These are phyloP conservation scores for Parascotia fuliginaria DNA, from an alignment of 2,888 invertebrate species.

Conservation along the genomic window DNA sequence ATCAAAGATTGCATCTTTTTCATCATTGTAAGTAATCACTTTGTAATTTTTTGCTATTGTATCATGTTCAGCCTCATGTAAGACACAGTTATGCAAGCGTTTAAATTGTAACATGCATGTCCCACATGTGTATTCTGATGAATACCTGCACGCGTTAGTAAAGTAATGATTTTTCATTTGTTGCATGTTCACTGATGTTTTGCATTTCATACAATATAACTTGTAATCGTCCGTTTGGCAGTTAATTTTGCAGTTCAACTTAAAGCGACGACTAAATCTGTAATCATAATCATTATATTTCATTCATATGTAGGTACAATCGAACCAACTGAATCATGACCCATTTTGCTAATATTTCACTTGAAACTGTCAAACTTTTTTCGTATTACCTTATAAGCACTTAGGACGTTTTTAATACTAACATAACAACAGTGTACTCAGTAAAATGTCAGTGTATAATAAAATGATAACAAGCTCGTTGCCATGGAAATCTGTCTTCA, in stretches of 20 bases:
- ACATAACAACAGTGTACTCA: no score
- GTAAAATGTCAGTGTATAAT: no score
- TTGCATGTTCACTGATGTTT: constrained; percentile 1
- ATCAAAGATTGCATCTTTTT: constrained; percentile 24
- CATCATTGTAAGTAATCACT: constrained; percentile 29
- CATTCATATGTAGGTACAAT: no score
- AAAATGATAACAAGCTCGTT: no score
- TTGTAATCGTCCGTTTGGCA: background rate
- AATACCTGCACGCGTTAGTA: background rate
- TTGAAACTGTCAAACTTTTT: no score
- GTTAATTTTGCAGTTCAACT: constrained; percentile 5
- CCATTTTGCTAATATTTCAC: no score
- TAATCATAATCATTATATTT: background rate
- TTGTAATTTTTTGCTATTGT: background rate
- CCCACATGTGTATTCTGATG: constrained; percentile 5
- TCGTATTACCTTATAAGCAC: no score
- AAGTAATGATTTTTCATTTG: constrained; percentile 8
- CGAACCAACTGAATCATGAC: no score
- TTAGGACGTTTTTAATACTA: no score
- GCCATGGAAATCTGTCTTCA: no score
- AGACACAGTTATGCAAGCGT: background rate
- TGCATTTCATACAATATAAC: constrained; percentile 9
- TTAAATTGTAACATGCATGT: constrained; percentile 3
- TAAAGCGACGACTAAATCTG: constrained; percentile 11
- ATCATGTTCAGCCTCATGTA: constrained; percentile 9